Evolutionary conservation across 2,113 vertebrate genomes (phyloP).

Genomic region (Phyllostomus discolor): DNA sequence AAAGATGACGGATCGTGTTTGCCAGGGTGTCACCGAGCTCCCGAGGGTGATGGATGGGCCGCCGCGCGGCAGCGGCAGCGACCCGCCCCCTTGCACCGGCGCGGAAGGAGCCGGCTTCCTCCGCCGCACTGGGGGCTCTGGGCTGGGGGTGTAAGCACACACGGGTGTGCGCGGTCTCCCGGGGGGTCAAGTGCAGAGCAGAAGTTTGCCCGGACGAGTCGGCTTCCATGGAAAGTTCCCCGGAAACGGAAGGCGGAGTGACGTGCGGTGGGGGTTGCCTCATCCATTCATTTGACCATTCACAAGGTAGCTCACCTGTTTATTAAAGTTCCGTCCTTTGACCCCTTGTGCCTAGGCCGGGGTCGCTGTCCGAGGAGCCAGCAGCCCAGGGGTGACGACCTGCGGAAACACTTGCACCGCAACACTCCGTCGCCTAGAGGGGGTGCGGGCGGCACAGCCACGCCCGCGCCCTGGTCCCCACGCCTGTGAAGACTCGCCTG

Average conservation of each 20-base stretch:
- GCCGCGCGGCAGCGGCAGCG: neutral
- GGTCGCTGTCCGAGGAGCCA: neutral
- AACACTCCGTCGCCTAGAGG: neutral
- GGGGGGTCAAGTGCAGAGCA: neutral
- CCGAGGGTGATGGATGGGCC: conserved; percentile 58
- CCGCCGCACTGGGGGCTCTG: neutral
- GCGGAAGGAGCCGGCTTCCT: neutral
- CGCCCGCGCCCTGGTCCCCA: rapidly evolving
- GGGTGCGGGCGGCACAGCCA: too few species aligned
- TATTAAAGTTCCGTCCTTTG: too few species aligned
- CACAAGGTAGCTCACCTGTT: rapidly evolving
- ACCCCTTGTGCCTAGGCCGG: rapidly evolving
- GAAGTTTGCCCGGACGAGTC: rapidly evolving
- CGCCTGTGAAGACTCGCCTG: rapidly evolving
- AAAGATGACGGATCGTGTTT: conserved; percentile 50
- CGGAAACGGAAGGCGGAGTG: too few species aligned
- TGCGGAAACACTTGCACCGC: rapidly evolving
- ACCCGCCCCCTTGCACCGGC: neutral
- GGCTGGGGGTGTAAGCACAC: rapidly evolving
- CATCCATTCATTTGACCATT: rapidly evolving
- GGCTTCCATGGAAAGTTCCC: rapidly evolving
- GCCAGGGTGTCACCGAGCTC: conserved; percentile 54
- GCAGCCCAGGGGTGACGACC: too few species aligned
- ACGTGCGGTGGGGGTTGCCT: rapidly evolving
- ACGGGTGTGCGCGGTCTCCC: rapidly evolving